Base-by-base conservation (phyloP, 1,140 invertebrate species). In the Whitmania pigra region DNA sequence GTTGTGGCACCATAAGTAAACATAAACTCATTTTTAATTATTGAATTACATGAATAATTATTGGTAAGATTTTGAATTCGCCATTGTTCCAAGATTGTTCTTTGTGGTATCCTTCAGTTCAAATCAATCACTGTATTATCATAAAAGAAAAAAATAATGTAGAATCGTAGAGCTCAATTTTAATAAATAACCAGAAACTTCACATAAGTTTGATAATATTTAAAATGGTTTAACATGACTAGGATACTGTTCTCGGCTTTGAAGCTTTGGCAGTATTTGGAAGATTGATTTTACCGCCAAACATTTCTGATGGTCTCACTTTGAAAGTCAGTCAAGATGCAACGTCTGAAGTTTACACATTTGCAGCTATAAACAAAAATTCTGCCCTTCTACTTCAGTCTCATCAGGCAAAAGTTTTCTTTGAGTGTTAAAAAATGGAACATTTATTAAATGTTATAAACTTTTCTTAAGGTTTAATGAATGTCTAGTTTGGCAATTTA, bases 181-280 rank as follows among this genome's bases (percentile, higher is more conserved):
- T n/a, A n/a, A n/a, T n/a, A n/a, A 49, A 49, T 36, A 57, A 57
- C 2, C 25, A 25, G 54, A 57, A 2, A 57, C 2, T 57, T 20
- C 54, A 49, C 15, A 0, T 17, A 49, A 49, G 15, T 7, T 13
- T 17, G 15, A 54, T 11, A 49, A 49, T 49, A 49, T 15, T 49
- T 17, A 49, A 49, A 49, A 49, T 49, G 2, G 9, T 49, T 7
- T 63, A 13, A 31, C 57, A 63, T n/a, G 11, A 63, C 57, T 63
- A 63, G 57, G 57, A 63, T 63, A 63, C 57, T 13, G 57, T 63
- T 22, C 57, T 63, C 29, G 57, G 57, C 57, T 17, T 63, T 25
- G 57, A 63, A 63, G 57, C 57, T 6, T 63, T 63, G 11, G 57
- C 57, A 22, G 22, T 13, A 25, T 63, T 63, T 63, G 57, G 22